Evolutionary conservation across 2,888 invertebrate species (phyloP), one percentile per base, ranked within the genome.

Genomic region (Cotesia congregata): DNA sequence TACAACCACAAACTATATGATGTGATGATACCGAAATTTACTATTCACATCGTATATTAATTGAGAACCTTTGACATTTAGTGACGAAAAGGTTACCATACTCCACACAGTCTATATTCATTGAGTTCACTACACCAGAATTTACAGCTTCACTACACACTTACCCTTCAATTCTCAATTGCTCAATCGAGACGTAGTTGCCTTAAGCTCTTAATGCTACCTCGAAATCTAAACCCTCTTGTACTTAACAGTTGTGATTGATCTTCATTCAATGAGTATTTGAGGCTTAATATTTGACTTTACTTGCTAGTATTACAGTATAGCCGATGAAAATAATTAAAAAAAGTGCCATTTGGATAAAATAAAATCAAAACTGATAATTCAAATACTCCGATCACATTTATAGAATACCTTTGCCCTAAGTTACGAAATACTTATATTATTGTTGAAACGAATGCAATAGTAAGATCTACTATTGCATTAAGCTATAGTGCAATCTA

Each of bases 181-280:
- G 67, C 59, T 67, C 73, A 59, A 59, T 73, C 67, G 67, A 50
- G 17, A 73, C 65, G 15, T 30, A 9, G 59, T 30, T 65, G 30
- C 12, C 59, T 67, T 67, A 50, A n/a, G 38, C 50, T 15, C 65
- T 61, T 38, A 7, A 40, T 20, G 17, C 15, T 6, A 50, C 15
- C 7, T 1, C 72, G 9, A 4, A 41, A 20, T 7, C 17, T 41
- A 40, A 61, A 72, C 67, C 67, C 40, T 72, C 59, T 68, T 67
- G 71, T 69, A 77, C 76, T 77, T 73, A 79, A 77, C 77, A 75
- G 77, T 76, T 76, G 75, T 78, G 78, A 80, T 80, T 75, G 79
- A 80, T 79, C 75, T 75, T 75, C 76, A 72, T 76, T 75, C 76
- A 77, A 76, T 71, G 12, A 15, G 20, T 62, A 30, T 30, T 30